A percentile compares a stretch with the other conserved stretches of the same genome.
Conservation (phyloP, 2,888 invertebrate genomes). For the Nipponacmea schrenckii region DNA sequence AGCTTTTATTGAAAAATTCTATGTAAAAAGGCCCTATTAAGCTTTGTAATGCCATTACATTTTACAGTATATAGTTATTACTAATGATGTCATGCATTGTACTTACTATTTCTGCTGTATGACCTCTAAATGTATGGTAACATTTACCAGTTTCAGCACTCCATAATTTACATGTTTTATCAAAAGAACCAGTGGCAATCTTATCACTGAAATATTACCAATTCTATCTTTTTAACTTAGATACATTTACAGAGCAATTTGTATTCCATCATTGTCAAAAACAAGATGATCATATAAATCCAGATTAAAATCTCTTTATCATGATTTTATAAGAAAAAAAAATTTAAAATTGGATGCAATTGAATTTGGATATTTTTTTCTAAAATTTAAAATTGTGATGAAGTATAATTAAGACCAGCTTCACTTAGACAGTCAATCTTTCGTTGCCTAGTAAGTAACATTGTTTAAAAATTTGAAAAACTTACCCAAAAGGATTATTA, state of each 20-base stretch:
- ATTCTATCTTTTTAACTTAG: not conserved
- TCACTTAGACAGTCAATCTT: too few species aligned
- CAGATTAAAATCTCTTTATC: too few species aligned
- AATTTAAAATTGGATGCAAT: too few species aligned
- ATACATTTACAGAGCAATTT: not conserved
- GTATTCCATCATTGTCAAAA: not conserved
- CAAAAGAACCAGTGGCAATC: constrained; percentile 68
- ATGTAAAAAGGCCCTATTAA: not conserved
- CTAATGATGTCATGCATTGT: not conserved
- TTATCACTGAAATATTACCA: constrained; percentile 62
- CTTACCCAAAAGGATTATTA: constrained; percentile 79
- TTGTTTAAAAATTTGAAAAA: constrained; percentile 16
- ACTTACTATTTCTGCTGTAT: constrained; percentile 68
- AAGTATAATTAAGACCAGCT: too few species aligned
- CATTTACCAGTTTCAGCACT: constrained; percentile 67
- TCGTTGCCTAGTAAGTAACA: too few species aligned
- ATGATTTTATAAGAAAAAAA: too few species aligned
- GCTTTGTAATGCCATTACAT: not conserved
- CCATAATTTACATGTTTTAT: constrained; percentile 68
- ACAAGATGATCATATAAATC: not conserved
- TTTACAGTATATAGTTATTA: not conserved
- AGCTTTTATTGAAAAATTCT: not conserved
- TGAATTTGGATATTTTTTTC: too few species aligned
- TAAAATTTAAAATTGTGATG: too few species aligned
- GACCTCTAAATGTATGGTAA: constrained; percentile 67